Percentiles rank a stretch among this genome's conserved stretches.
phyloP scores from a whole-genome alignment of 2,797 vertebrate genomes.

The Enteromius paludinosus region DNA sequence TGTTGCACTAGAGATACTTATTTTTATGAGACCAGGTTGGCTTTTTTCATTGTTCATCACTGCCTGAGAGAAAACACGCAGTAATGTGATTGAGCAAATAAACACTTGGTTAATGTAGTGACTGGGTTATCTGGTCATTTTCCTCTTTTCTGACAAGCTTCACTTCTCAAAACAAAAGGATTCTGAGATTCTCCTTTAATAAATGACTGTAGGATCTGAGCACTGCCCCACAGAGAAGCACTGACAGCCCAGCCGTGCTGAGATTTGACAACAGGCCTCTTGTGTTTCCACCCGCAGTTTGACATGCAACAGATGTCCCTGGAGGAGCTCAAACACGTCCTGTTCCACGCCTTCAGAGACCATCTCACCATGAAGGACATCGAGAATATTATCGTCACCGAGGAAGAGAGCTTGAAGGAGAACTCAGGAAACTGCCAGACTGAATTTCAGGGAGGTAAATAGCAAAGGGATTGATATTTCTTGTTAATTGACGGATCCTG shows the following conservation, averaged over 20 bases:
- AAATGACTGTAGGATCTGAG: background rate
- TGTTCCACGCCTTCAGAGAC: slow-evolving; percentile 97
- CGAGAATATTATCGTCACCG: slow-evolving; percentile 98
- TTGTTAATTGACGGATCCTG: slow-evolving; percentile 7
- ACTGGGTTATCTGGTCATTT: background rate
- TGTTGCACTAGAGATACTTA: no score
- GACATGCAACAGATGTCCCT: slow-evolving; percentile 98
- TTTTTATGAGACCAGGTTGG: no score
- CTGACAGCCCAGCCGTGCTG: slow-evolving; percentile 21
- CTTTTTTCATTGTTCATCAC: background rate
- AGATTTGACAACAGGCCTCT: slow-evolving; percentile 39
- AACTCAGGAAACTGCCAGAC: slow-evolving; percentile 95
- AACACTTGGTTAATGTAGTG: slow-evolving; percentile 2
- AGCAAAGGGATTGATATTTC: slow-evolving; percentile 1
- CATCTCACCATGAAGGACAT: slow-evolving; percentile 99
- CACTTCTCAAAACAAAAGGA: slow-evolving; percentile 1
- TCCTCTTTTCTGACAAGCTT: background rate
- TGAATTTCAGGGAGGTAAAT: slow-evolving; percentile 91
- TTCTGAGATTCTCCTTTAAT: slow-evolving; percentile 19
- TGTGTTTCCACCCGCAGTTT: slow-evolving; percentile 79
- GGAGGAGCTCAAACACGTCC: slow-evolving; percentile 97
- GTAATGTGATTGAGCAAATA: background rate
- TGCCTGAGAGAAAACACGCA: background rate
- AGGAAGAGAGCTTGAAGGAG: slow-evolving; percentile 97
- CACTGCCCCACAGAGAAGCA: background rate